Evolutionary conservation across 2,113 vertebrate genomes (phyloP).

Genomic region (Protobothrops flavoviridis): DNA sequence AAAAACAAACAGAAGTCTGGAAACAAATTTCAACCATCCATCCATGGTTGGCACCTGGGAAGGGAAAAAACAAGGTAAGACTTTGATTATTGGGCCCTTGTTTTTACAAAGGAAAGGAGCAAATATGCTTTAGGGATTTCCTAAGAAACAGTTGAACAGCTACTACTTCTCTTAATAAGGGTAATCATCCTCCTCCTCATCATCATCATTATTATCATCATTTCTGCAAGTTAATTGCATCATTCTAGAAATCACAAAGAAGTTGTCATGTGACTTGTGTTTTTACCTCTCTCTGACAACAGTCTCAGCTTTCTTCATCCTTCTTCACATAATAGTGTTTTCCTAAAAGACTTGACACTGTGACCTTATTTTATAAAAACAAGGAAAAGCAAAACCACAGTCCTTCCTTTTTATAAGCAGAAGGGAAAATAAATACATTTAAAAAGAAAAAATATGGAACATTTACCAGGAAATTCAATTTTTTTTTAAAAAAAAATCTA

Average conservation of each 20-base stretch:
- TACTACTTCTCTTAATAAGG: background rate
- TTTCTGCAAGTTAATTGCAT: background rate
- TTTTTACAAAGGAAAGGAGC: background rate
- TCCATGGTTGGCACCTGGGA: background rate
- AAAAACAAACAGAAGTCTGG: background rate
- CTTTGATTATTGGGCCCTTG: background rate
- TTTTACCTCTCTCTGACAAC: slow-evolving; percentile 11
- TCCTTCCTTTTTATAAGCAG: slow-evolving; percentile 4
- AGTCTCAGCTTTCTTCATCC: slow-evolving; percentile 12
- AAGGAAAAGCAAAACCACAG: slow-evolving; percentile 5
- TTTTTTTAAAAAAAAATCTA: background rate
- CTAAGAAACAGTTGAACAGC: background rate
- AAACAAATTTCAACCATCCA: background rate
- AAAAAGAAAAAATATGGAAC: background rate
- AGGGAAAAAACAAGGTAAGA: background rate
- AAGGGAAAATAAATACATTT: slow-evolving; percentile 25
- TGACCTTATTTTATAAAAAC: background rate
- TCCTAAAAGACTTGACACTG: background rate
- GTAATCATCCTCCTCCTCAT: background rate
- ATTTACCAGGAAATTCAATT: background rate
- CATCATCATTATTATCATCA: background rate
- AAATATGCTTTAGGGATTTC: background rate
- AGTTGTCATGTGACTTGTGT: background rate
- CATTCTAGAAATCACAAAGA: background rate
- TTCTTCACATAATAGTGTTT: background rate